These are phyloP conservation scores for Eublepharis macularius DNA, from an alignment of 2,113 vertebrate species.

Conservation along the genomic window DNA sequence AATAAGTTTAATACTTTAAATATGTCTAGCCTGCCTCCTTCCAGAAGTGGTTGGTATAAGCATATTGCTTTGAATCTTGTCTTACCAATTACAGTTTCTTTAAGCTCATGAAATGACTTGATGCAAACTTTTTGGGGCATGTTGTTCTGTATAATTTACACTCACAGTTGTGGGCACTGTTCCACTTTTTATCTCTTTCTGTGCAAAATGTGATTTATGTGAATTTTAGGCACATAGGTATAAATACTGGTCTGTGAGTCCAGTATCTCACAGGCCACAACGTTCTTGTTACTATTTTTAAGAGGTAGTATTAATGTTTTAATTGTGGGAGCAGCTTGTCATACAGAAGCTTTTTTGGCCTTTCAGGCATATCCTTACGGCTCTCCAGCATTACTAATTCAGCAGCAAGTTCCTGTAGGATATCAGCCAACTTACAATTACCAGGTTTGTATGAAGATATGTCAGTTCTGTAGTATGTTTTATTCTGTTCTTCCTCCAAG, in stretches of 20 bases:
- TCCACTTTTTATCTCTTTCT: neutral
- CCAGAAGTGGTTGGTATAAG: no score
- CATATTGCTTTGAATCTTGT: no score
- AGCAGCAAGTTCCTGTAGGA: conserved; percentile 86
- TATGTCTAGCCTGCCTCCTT: no score
- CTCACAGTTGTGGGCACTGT: no score
- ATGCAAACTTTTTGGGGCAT: no score
- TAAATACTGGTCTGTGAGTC: neutral
- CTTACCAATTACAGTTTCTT: no score
- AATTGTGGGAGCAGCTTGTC: neutral
- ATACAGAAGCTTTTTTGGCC: neutral
- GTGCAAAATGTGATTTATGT: neutral
- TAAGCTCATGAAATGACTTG: no score
- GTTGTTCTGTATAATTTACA: no score
- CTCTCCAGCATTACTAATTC: conserved; percentile 75
- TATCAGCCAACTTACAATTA: conserved; percentile 85
- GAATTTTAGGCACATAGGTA: neutral
- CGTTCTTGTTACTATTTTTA: neutral
- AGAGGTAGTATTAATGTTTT: neutral
- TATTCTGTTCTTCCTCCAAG: no score
- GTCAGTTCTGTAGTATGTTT: neutral
- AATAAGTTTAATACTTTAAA: no score
- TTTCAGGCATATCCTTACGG: conserved; percentile 85
- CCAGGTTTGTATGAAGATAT: conserved; percentile 75
- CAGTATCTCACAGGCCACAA: neutral